phyloP scores from a whole-genome alignment of 2,797 vertebrate genomes.

The Ctenopoma kingsleyae region DNA sequence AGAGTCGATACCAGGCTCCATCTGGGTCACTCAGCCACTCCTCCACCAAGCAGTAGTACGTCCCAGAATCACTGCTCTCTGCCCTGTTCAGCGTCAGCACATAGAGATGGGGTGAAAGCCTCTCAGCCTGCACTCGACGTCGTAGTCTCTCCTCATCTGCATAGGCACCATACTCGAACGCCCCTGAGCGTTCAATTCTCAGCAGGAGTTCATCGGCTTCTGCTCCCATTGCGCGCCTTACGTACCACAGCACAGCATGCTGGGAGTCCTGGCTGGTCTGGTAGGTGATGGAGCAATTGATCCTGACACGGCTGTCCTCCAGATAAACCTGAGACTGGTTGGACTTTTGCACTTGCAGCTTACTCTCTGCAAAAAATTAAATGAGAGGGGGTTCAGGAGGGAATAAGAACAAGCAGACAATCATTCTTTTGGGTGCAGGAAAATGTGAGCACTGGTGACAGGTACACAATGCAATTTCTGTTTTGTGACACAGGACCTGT shows the following conservation, averaged over 20 bases:
- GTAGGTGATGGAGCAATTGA: constrained; percentile 92
- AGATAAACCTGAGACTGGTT: constrained; percentile 91
- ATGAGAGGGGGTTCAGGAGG: neutral
- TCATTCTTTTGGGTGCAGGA: constrained; percentile 48
- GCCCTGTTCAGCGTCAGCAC: constrained; percentile 92
- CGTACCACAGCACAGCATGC: constrained; percentile 94
- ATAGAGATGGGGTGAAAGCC: constrained; percentile 81
- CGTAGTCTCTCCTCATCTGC: constrained; percentile 92
- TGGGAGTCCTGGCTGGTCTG: constrained; percentile 93
- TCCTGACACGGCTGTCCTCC: constrained; percentile 91
- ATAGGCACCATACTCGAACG: constrained; percentile 93
- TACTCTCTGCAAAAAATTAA: constrained; percentile 85
- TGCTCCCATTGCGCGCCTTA: constrained; percentile 87
- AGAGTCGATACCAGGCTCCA: constrained; percentile 93
- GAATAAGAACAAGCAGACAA: constrained; percentile 31
- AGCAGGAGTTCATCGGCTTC: constrained; percentile 94
- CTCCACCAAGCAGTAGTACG: constrained; percentile 97
- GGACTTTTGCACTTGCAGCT: constrained; percentile 92
- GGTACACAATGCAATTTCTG: constrained; percentile 68
- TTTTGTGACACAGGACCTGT: constrained; percentile 64
- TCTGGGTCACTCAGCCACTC: constrained; percentile 97
- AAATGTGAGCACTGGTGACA: constrained; percentile 55
- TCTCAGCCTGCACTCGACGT: constrained; percentile 91
- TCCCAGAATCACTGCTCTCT: constrained; percentile 92
- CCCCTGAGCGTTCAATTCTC: constrained; percentile 89